phyloP scores from a whole-genome alignment of 2,888 invertebrate species.

The Leptinotarsa juncta region DNA sequence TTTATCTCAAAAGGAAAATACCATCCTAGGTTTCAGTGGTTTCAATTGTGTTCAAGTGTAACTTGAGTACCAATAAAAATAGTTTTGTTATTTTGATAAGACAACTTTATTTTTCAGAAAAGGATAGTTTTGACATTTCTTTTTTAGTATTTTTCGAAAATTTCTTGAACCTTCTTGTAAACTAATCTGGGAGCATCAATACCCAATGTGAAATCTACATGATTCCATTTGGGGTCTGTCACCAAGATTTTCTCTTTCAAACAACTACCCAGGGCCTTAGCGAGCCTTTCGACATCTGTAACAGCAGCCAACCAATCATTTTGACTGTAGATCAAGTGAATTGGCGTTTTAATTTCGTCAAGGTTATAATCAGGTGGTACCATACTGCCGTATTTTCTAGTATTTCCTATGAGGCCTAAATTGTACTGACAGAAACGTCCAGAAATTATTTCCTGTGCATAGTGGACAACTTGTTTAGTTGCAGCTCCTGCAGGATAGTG shows the following conservation, averaged over 20 bases:
- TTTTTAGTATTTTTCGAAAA: not conserved
- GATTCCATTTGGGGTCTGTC: constrained; percentile 58
- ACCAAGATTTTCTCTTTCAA: constrained; percentile 53
- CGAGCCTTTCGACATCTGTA: constrained; percentile 47
- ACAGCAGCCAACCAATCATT: constrained; percentile 68
- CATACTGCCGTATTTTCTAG: constrained; percentile 55
- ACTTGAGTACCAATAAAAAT: too few relatives aligned
- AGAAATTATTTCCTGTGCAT: constrained; percentile 72
- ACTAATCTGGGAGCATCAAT: constrained; percentile 56
- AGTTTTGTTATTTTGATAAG: too few relatives aligned
- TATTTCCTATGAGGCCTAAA: constrained; percentile 63
- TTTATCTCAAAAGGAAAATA: too few relatives aligned
- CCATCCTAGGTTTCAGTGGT: too few relatives aligned
- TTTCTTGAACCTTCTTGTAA: not conserved
- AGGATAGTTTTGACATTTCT: not conserved
- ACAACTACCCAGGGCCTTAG: constrained; percentile 57
- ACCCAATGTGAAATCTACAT: constrained; percentile 60
- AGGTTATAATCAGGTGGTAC: constrained; percentile 65
- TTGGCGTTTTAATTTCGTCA: constrained; percentile 62
- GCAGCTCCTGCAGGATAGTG: constrained; percentile 64
- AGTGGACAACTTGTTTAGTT: constrained; percentile 78
- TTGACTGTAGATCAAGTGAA: constrained; percentile 65
- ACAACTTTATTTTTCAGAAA: too few relatives aligned
- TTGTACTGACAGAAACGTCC: constrained; percentile 68
- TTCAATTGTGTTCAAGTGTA: too few relatives aligned